Evolutionary conservation across 2,888 invertebrate genomes (phyloP), one percentile per base, ranked within the genome.

Genomic region (Nomada fabriciana): DNA sequence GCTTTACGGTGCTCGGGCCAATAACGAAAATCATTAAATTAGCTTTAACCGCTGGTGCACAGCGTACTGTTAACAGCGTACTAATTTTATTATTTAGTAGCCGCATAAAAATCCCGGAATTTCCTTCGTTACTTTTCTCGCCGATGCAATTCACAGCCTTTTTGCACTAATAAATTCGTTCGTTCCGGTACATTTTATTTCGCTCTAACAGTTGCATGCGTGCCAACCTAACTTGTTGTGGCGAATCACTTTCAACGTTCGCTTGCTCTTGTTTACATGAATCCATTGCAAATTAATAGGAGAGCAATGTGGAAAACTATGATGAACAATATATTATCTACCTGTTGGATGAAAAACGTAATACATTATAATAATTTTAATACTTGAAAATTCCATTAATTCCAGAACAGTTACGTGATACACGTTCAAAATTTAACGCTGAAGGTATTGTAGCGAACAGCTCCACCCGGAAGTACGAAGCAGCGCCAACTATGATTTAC

Each of bases 11-110:
- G 82, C 77, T 73, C 83, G 85, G 89, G 85, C 92, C 92, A 93
- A 93, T 93, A 93, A 93, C 91, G 92, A 91, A 93, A 92, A 93
- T 92, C 92, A 92, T 93, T 92, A 92, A 93, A 93, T 93, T 92
- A 92, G 87, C 90, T 83, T 88, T 90, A 91, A 90, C 90, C 90
- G 85, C 89, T 84, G 88, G 86, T 83, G 89, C 86, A 80, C 86
- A 74, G 80, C 82, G 83, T 81, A 85, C 84, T 92, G 91, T 92
- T 92, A 92, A 92, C 90, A 89, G 86, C 86, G 85, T 85, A 88
- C 88, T 92, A 91, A 92, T 93, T 92, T 92, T 90, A 93, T 92
- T 91, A 91, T 91, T 90, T 87, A 88, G 86, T 87, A 88, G 87
- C 85, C 82, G 84, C 86, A 83, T 89, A 88, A 91, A 91, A 91